Conservation (phyloP, 2,113 vertebrate genomes). For the Xerus inauris region DNA sequence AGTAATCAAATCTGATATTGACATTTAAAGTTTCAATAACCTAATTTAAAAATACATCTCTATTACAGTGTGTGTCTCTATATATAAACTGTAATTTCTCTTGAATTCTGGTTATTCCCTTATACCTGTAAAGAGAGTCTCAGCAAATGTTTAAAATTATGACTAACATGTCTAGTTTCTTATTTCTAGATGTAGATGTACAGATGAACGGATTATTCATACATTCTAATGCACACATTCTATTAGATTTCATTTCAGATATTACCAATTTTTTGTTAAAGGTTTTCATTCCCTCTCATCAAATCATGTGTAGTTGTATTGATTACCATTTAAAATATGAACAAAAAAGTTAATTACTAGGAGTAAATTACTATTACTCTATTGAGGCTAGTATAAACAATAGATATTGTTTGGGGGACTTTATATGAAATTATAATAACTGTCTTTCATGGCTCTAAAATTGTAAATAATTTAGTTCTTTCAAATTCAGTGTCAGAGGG, state of each 20-base stretch:
- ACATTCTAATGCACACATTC: neutral
- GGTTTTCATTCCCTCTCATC: neutral
- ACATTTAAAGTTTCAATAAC: constrained; percentile 11
- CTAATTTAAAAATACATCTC: neutral
- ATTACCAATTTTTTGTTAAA: neutral
- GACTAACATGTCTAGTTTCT: neutral
- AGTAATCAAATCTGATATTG: neutral
- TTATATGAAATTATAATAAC: neutral
- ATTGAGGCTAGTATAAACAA: neutral
- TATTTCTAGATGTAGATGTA: neutral
- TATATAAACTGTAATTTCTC: neutral
- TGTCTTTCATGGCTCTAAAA: neutral
- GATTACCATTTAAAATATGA: neutral
- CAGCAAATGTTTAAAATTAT: neutral
- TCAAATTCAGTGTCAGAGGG: neutral
- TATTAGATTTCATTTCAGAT: constrained; percentile 10
- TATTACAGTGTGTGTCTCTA: neutral
- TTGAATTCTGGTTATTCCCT: neutral
- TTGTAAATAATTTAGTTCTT: neutral
- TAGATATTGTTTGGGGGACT: neutral
- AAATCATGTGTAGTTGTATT: neutral
- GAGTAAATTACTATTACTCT: neutral
- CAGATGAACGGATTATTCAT: neutral
- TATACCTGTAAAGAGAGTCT: neutral
- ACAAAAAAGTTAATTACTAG: neutral